Percentiles rank a stretch among this genome's conserved stretches.
These are phyloP conservation scores for roundworm (Caenorhabditis elegans) DNA, from an alignment of 1,140 invertebrate species.

Conservation along the genomic window DNA sequence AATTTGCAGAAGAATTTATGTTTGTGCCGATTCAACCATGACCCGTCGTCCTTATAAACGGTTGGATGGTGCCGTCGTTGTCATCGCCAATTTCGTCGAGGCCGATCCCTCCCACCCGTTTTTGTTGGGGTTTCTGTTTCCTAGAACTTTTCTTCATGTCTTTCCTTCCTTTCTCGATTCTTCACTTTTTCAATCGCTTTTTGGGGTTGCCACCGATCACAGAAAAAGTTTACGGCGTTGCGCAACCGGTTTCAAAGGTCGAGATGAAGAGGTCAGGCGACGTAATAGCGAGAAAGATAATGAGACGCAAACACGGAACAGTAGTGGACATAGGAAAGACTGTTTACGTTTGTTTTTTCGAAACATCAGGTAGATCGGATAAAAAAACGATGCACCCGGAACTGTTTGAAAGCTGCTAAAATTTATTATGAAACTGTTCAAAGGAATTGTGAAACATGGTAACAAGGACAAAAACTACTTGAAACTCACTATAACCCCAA, in stretches of 20 bases:
- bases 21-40: constrained; percentile 13
- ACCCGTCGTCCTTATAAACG: constrained; percentile 26
- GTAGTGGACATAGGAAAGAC: constrained; percentile 5
- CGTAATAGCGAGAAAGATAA: neutral
- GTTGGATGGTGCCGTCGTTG: constrained; percentile 12
- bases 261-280: constrained; percentile 14
- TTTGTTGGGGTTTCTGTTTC: constrained; percentile 11
- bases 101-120: constrained; percentile 18
- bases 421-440: no score
- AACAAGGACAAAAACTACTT: constrained; percentile 19
- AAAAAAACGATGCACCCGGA: neutral
- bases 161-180: neutral
- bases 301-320: constrained; percentile 6
- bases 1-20: neutral
- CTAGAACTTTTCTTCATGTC: neutral
- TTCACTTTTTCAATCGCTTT: neutral
- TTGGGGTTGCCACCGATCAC: constrained; percentile 14
- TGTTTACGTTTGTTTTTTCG: neutral
- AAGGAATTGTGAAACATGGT: no score
- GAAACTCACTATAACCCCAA: neutral
- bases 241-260: neutral
- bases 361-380: neutral
- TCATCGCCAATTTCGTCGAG: constrained; percentile 3
- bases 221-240: constrained; percentile 18
- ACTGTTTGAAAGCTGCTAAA: neutral